A percentile compares a stretch with the other conserved stretches of the same genome.
Evolutionary conservation across 2,113 vertebrate genomes (phyloP).

Genomic region (Halcyon malimbica): DNA sequence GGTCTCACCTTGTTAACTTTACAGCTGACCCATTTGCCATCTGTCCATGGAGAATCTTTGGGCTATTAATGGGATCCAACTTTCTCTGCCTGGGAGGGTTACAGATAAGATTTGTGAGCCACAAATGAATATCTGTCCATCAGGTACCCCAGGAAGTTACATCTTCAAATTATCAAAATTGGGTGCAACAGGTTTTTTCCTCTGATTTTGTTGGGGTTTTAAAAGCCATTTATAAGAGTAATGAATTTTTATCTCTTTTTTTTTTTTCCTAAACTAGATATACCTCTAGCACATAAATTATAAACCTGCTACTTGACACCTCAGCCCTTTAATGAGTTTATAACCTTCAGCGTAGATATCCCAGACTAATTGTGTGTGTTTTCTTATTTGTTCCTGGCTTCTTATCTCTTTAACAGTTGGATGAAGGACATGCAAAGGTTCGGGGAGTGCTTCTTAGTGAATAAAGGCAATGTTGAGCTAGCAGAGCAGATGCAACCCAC

Average conservation of each 20-base stretch:
- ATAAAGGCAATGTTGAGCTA: not conserved
- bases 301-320: not conserved
- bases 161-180: not conserved
- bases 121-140: not conserved
- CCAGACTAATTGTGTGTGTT: not conserved
- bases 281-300: not conserved
- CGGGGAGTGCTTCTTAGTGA: not conserved
- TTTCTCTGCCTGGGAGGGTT: not conserved
- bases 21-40: not conserved
- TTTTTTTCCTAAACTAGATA: not conserved
- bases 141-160: not conserved
- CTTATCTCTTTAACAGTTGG: not conserved
- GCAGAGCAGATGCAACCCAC: not conserved
- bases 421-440: not conserved
- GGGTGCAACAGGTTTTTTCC: not conserved
- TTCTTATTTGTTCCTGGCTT: not conserved
- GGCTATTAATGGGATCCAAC: not conserved
- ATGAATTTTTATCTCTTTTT: not conserved
- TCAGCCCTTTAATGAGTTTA: not conserved
- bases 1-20: not conserved
- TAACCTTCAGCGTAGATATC: not conserved
- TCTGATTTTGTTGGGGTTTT: not conserved
- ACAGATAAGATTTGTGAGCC: not conserved
- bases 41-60: not conserved
- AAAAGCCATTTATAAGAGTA: not conserved